Evolutionary conservation across 2,797 vertebrate species (phyloP), one percentile per base, ranked within the genome.

Genomic region (Hydrocynus forskahlii): DNA sequence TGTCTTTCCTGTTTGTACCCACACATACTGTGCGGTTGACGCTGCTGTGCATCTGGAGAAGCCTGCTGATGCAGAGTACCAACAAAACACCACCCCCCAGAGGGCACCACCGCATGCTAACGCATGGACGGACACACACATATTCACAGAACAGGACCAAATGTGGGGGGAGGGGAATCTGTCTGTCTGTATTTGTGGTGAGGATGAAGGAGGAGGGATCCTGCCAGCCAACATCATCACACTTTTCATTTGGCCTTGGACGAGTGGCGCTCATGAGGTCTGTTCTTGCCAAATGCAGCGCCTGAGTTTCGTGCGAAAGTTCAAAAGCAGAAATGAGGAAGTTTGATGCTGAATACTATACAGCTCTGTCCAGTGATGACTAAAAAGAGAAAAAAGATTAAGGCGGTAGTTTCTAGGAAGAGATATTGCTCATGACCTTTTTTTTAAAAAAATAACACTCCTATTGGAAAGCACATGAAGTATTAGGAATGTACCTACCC

Each of bases 1-100:
- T 60, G 77, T 77, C 78, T 81, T 85, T 88, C 85, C 85, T 85
- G 85, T 81, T 87, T 83, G 80, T 77, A 62, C 68, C 74, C 50
- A 72, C 17, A 5, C 43, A 67, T 8, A 6, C 52, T 79, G 45
- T 54, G 73, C 48, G 72, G 78, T 70, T 50, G 35, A 43, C 54
- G 63, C 59, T 10, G 63, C 71, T 29, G 10, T 45, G 72, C 60
- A 78, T 78, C 23, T 13, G 60, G 0, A 83, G 50, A 81, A 86
- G 68, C 84, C 54, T 70, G 70, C 85, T 72, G 73, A 43, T 54
- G 29, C 55, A 43, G 2, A 62, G 83, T 79, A 83, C 60, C 67
- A 57, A 83, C 62, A 75, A 73, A 76, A 80, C 68, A 79, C 13
- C 38, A 66, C 45, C 76, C 76, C 59, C 69, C 74, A 84, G 80